These are phyloP conservation scores for Ornithoptera priamus DNA, from an alignment of 2,888 invertebrate genomes.

Conservation along the genomic window DNA sequence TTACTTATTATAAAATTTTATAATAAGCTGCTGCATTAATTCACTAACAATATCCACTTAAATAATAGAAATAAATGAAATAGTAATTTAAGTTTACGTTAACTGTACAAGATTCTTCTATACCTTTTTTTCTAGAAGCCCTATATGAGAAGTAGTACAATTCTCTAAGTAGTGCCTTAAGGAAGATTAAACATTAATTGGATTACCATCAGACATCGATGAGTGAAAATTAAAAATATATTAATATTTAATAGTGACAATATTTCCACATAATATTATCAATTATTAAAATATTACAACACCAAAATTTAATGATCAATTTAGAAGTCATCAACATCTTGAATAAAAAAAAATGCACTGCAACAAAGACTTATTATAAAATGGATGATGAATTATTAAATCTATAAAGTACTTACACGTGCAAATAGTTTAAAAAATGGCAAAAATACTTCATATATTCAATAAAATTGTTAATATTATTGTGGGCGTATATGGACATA, in stretches of 20 bases:
- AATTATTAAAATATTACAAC: no score
- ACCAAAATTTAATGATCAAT: no score
- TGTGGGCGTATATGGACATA: constrained; percentile 21
- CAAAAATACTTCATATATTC: background rate
- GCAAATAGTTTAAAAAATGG: background rate
- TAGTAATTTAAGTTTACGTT: background rate
- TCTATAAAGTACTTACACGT: background rate
- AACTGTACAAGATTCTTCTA: background rate
- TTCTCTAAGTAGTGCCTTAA: constrained; percentile 1
- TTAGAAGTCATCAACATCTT: no score
- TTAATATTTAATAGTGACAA: background rate
- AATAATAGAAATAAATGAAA: background rate
- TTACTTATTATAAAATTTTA: no score
- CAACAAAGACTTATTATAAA: background rate
- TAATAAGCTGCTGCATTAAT: no score
- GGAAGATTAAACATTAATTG: constrained; percentile 20
- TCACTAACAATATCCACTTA: no score
- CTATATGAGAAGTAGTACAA: background rate
- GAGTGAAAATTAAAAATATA: background rate
- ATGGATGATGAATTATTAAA: background rate
- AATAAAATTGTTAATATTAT: constrained; percentile 9
- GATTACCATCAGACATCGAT: constrained; percentile 7
- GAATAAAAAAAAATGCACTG: background rate
- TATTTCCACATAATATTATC: background rate
- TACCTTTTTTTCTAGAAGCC: constrained; percentile 3